A percentile compares a stretch with the other conserved stretches of the same genome.
Evolutionary conservation across 2,797 vertebrate species (phyloP).

Genomic region (Scleropages formosus): DNA sequence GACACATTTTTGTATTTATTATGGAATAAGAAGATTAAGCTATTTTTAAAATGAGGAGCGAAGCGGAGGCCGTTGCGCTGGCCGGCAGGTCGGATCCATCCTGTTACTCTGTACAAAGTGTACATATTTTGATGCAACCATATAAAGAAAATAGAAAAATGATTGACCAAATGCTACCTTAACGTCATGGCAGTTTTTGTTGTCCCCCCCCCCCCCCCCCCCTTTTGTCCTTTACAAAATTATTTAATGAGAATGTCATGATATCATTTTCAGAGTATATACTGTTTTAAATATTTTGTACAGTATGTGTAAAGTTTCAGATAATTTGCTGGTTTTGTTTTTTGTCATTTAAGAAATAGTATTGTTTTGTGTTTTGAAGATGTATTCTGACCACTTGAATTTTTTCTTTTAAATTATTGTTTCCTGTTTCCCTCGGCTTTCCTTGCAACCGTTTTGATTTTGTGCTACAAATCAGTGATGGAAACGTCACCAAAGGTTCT

Average conservation of each 20-base stretch:
- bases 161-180: conserved; percentile 99
- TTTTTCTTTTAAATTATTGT: conserved; percentile 65
- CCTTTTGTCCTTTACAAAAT: conserved; percentile 66
- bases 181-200: conserved; percentile 81
- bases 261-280: conserved; percentile 82
- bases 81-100: conserved; percentile 93
- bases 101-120: conserved; percentile 99
- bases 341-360: conserved; percentile 78
- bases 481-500: conserved; percentile 60
- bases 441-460: conserved; percentile 31
- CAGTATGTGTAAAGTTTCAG: conserved; percentile 80
- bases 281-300: conserved; percentile 77
- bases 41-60: conserved; percentile 89
- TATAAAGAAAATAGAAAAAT: conserved; percentile 89
- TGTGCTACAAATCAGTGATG: conserved; percentile 36
- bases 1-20: conserved; percentile 99
- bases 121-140: conserved; percentile 82
- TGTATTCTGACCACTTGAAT: conserved; percentile 72
- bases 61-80: conserved; percentile 95
- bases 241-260: conserved; percentile 85
- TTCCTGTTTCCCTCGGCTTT: conserved; percentile 53
- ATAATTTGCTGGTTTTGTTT: conserved; percentile 79
- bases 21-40: conserved; percentile 98
- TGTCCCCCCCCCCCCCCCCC: no score
- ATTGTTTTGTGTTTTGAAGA: conserved; percentile 77